Evolutionary conservation across 2,113 vertebrate genomes (phyloP).

Genomic region (Scophthalmus maximus): DNA sequence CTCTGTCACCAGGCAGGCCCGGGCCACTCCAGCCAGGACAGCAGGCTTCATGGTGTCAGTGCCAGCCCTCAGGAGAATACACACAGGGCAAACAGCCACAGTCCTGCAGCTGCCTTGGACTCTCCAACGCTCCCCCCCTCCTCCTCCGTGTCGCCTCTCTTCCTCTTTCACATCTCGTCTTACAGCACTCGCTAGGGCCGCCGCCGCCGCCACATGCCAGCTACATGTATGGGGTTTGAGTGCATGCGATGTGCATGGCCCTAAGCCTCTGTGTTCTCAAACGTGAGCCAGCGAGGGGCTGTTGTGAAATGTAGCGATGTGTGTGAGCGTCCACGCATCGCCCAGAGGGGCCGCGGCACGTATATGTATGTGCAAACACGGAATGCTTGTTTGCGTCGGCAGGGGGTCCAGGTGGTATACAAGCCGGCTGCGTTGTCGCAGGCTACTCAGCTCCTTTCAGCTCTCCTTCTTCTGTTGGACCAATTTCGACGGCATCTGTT

Average conservation of each 20-base stretch:
- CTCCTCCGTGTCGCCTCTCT: slow-evolving; percentile 40
- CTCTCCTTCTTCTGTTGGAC: slow-evolving; percentile 54
- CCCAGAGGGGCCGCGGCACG: background rate
- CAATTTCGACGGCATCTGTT: slow-evolving; percentile 60
- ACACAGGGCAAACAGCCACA: slow-evolving; percentile 70
- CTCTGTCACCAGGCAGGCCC: slow-evolving; percentile 63
- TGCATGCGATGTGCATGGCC: slow-evolving; percentile 3
- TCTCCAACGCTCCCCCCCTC: slow-evolving; percentile 40
- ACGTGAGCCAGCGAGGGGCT: slow-evolving; percentile 23
- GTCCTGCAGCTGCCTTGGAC: slow-evolving; percentile 74
- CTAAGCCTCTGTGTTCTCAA: slow-evolving; percentile 3
- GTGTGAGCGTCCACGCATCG: slow-evolving; percentile 1
- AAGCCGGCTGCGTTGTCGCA: slow-evolving; percentile 53
- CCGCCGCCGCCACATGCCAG: slow-evolving; percentile 26
- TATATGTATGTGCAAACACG: background rate
- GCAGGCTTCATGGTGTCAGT: slow-evolving; percentile 63
- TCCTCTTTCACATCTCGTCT: slow-evolving; percentile 27
- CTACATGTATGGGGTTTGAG: slow-evolving; percentile 29
- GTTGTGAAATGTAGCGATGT: slow-evolving; percentile 27
- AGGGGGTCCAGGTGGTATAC: slow-evolving; percentile 48
- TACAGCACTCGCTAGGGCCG: slow-evolving; percentile 15
- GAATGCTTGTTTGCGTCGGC: slow-evolving; percentile 29
- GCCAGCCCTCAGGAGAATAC: slow-evolving; percentile 72
- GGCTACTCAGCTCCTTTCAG: slow-evolving; percentile 46
- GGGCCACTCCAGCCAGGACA: slow-evolving; percentile 71